Conservation (phyloP, 2,797 vertebrate genomes). For the Oceanodroma leucorhoa region DNA sequence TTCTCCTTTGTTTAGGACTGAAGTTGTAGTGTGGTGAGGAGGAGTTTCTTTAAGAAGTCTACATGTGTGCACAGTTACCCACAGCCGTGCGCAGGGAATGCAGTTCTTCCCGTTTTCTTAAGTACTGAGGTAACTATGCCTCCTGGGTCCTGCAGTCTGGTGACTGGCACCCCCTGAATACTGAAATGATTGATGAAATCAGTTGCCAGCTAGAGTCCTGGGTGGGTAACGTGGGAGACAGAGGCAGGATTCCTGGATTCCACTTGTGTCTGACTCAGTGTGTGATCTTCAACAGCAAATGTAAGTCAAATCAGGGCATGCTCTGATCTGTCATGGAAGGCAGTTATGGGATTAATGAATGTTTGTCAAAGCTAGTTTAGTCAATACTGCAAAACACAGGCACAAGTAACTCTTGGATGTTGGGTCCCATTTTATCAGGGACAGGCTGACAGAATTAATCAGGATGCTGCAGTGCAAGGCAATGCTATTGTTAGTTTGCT, state of each 20-base stretch:
- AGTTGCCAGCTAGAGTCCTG: not conserved
- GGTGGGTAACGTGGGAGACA: not conserved
- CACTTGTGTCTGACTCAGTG: conserved; percentile 3
- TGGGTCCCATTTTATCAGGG: not conserved
- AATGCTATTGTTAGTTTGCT: not conserved
- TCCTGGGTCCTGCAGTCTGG: not conserved
- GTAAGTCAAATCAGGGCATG: conserved; percentile 2
- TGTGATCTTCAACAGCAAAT: conserved; percentile 27
- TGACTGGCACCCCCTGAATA: not conserved
- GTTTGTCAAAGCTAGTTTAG: not conserved
- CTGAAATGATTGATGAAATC: not conserved
- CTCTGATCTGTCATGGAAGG: not conserved
- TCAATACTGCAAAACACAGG: not conserved
- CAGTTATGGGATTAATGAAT: not conserved
- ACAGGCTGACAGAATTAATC: not conserved
- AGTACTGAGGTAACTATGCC: not conserved
- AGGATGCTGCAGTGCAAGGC: not conserved
- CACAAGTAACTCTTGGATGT: not conserved
- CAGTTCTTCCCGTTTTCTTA: not conserved
- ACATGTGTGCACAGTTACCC: not conserved
- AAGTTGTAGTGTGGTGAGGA: not conserved
- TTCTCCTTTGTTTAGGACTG: not conserved
- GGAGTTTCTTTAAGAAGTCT: not conserved
- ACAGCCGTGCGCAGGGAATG: not conserved
- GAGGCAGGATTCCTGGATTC: conserved; percentile 14